Evolutionary conservation across 2,113 vertebrate genomes (phyloP).

Genomic region (Lophius piscatorius): DNA sequence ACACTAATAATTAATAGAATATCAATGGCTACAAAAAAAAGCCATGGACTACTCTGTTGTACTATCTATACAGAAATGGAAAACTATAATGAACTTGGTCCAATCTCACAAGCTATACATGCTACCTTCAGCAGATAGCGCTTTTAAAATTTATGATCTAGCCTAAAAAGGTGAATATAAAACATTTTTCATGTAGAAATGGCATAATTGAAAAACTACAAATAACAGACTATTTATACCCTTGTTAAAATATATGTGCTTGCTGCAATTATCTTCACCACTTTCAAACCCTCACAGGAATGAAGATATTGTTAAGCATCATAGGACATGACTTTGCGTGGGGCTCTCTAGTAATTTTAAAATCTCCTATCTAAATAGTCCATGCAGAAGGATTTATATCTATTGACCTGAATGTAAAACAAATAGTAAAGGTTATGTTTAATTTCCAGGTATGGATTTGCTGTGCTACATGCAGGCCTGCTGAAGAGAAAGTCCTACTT

Average conservation of each 20-base stretch:
- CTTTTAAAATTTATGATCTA: background rate
- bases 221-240: background rate
- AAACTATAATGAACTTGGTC: background rate
- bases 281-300: background rate
- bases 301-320: slow-evolving; percentile 1
- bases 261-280: background rate
- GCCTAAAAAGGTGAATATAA: background rate
- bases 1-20: no score
- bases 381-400: slow-evolving; percentile 37
- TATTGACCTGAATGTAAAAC: slow-evolving; percentile 34
- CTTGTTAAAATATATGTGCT: background rate
- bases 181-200: background rate
- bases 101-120: no score
- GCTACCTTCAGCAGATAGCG: no score
- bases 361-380: slow-evolving; percentile 15
- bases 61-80: background rate
- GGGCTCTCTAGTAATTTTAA: background rate
- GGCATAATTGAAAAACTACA: background rate
- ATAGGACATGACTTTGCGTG: slow-evolving; percentile 2
- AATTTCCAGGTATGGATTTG: slow-evolving; percentile 1
- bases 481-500: background rate
- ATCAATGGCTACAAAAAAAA: no score
- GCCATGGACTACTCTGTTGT: no score
- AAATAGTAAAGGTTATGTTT: slow-evolving; percentile 11
- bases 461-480: background rate